Percentiles rank a stretch among this genome's conserved stretches.
Conservation (phyloP, 1,140 invertebrate species). For the Zaprionus davidi region DNA sequence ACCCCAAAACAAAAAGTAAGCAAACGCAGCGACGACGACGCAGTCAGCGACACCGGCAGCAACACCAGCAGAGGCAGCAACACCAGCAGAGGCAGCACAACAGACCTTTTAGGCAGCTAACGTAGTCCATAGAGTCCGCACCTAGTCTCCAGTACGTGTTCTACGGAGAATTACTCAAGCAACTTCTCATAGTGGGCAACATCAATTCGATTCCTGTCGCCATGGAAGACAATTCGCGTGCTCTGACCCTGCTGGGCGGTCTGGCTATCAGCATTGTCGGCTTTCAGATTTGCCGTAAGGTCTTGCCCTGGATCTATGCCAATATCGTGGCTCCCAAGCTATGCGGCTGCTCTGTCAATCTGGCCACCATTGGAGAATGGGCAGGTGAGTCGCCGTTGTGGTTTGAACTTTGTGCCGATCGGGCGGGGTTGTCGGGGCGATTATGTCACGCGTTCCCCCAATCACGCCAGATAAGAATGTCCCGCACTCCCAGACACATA, state of each 20-base stretch:
- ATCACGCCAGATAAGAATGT: constrained; percentile 44
- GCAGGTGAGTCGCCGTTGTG: constrained; percentile 75
- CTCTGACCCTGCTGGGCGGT: constrained; percentile 56
- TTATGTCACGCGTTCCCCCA: constrained; percentile 8
- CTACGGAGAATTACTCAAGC: neutral
- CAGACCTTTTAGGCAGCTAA: constrained; percentile 25
- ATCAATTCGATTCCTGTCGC: neutral
- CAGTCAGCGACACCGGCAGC: neutral
- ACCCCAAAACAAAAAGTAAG: neutral
- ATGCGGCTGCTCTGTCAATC: constrained; percentile 81
- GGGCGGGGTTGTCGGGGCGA: neutral
- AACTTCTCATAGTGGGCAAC: neutral
- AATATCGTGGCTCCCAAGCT: constrained; percentile 83
- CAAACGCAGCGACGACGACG: neutral
- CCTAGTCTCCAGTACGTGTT: neutral
- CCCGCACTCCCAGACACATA: constrained; percentile 1
- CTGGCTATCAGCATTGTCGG: constrained; percentile 72
- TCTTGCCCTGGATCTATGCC: constrained; percentile 84
- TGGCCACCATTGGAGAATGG: constrained; percentile 84
- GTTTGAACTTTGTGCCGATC: constrained; percentile 12
- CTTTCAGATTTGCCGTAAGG: constrained; percentile 69
- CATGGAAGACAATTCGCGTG: constrained; percentile 59
- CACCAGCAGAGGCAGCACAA: constrained; percentile 11
- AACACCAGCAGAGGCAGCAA: constrained; percentile 8
- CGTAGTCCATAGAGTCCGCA: constrained; percentile 25